Conservation (phyloP, 2,888 invertebrate genomes). For the Agrochola litura region DNA sequence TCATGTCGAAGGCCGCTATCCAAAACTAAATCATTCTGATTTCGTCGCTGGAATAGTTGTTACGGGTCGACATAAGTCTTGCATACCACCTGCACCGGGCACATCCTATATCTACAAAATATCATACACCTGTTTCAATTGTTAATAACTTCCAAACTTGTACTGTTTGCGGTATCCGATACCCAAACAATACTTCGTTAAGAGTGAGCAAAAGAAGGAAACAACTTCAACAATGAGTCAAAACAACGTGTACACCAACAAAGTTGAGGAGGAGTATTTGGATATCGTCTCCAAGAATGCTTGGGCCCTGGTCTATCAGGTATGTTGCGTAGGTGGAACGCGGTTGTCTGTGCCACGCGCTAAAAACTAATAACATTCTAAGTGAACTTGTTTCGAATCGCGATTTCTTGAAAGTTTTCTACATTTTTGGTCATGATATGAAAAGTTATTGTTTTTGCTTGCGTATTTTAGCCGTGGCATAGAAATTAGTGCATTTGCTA, state of each 20-base stretch:
- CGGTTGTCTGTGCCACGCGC: constrained; percentile 78
- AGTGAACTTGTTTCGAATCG: constrained; percentile 26
- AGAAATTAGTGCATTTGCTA: constrained; percentile 44
- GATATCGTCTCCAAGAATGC: constrained; percentile 93
- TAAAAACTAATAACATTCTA: constrained; percentile 63
- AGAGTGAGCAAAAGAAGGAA: constrained; percentile 55
- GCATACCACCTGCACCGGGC: constrained; percentile 29
- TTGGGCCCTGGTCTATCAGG: constrained; percentile 94
- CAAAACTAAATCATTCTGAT: constrained; percentile 62
- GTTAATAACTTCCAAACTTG: constrained; percentile 56
- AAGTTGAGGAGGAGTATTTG: constrained; percentile 93
- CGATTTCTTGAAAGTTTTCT: constrained; percentile 39
- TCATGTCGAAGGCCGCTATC: constrained; percentile 65
- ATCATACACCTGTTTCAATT: constrained; percentile 28
- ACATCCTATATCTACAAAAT: constrained; percentile 21
- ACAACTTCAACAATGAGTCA: constrained; percentile 60
- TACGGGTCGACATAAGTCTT: constrained; percentile 39
- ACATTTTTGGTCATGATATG: not conserved
- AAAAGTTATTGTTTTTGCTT: constrained; percentile 16
- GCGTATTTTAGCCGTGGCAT: constrained; percentile 53
- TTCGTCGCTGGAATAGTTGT: constrained; percentile 51
- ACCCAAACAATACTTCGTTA: constrained; percentile 66
- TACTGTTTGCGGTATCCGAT: constrained; percentile 57
- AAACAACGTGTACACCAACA: constrained; percentile 72
- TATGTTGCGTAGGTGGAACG: constrained; percentile 81